Base-by-base conservation (phyloP, 2,888 invertebrate species). In the Amiota communis region DNA sequence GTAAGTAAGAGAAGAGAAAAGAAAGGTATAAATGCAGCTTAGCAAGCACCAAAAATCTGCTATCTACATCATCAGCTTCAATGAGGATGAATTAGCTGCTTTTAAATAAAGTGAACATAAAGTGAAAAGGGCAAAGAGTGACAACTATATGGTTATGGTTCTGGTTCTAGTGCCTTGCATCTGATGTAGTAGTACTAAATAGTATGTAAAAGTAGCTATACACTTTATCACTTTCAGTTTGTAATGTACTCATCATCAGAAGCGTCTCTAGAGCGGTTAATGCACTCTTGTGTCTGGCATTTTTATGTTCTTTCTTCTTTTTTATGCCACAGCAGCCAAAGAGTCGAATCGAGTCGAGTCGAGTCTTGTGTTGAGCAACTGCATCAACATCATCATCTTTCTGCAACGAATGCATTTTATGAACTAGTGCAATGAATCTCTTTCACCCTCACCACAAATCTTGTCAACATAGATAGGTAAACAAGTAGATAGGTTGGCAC, bases 21-120 rank as follows among this genome's bases (percentile, higher is more conserved):
- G 74, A 65, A 75, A 75, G 71, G 48, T 59, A 75, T 75, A 48
- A 47, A 61, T 65, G 67, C 72, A 72, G 72, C 71, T 75, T 64
- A 59, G 76, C 76, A 76, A 75, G 47, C 59, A 56, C 56, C 63
- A 12, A 61, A 23, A 75, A 63, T n/a, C 59, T 15, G 59, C 59
- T 11, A 75, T 36, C 64, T 59, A 17, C 12, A n/a, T n/a, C n/a
- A n/a, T n/a, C 70, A 63, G 53, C 73, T 70, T 76, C 63, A 23
- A 65, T 56, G 10, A n/a, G 67, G 48, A 73, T 70, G 65, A 59
- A 20, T 59, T 59, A 59, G 59, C 59, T 17, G 20, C 59, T 17
- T 48, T 51, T 47, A 65, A 75, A 65, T 57, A 36, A 36, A 36
- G 36, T 36, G 36, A 36, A 36, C 36, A 6, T 6, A 36, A 36